A percentile compares a stretch with the other conserved stretches of the same genome.
These are phyloP conservation scores for Cettia cetti DNA, from an alignment of 2,113 vertebrate species.

Conservation along the genomic window DNA sequence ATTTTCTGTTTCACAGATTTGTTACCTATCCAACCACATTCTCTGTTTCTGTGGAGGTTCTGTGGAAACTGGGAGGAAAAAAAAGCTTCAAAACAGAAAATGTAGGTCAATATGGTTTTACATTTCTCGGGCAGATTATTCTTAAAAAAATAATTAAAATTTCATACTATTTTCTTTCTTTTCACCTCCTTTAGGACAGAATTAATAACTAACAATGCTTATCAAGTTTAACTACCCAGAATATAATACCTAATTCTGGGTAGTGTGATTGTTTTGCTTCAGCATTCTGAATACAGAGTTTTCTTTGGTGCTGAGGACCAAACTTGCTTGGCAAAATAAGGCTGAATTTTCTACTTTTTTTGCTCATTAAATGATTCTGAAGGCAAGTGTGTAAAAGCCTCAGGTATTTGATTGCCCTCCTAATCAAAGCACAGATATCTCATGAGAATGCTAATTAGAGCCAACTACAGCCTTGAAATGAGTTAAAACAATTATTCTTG, in stretches of 20 bases:
- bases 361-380: neutral
- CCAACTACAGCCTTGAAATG: neutral
- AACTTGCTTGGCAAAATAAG: neutral
- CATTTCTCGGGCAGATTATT: neutral
- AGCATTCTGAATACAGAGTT: neutral
- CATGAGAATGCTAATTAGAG: neutral
- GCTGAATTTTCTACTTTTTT: neutral
- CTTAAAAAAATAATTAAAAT: neutral
- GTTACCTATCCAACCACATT: neutral
- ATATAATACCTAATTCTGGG: neutral
- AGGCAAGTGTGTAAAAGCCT: neutral
- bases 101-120: fast-evolving
- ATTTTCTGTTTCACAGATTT: neutral
- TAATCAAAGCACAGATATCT: neutral
- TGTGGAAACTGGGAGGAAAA: neutral
- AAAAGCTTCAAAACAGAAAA: neutral
- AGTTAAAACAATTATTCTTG: neutral
- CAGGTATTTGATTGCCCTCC: neutral
- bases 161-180: neutral
- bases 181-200: neutral
- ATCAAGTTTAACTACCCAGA: neutral
- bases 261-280: neutral
- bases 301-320: neutral
- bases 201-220: neutral
- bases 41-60: neutral